These are phyloP conservation scores for Cynaeus angustus DNA, from an alignment of 2,888 invertebrate species.

Conservation along the genomic window DNA sequence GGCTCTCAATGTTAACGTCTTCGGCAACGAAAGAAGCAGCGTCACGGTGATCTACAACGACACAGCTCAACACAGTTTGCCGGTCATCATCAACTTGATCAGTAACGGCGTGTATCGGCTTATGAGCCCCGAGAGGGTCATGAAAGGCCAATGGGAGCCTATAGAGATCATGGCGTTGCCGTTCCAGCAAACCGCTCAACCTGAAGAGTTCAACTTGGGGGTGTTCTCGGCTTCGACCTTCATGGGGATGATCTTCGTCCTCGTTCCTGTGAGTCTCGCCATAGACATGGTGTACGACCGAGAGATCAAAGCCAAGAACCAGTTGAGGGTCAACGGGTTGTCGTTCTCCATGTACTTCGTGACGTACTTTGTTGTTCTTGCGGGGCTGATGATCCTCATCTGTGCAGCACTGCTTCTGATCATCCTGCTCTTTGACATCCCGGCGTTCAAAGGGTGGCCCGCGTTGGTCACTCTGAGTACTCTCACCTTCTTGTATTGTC, in stretches of 20 bases:
- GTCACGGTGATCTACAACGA: constrained; percentile 84
- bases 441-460: constrained; percentile 80
- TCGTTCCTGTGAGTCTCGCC: constrained; percentile 85
- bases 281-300: constrained; percentile 89
- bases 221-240: constrained; percentile 84
- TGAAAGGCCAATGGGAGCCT: constrained; percentile 70
- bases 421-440: constrained; percentile 81
- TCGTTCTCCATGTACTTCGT: constrained; percentile 84
- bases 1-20: constrained; percentile 77
- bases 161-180: constrained; percentile 81
- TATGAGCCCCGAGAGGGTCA: constrained; percentile 51
- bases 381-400: constrained; percentile 80
- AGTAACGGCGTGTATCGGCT: constrained; percentile 78
- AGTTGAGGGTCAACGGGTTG: constrained; percentile 86
- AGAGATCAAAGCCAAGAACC: constrained; percentile 89
- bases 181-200: constrained; percentile 83
- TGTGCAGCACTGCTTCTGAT: constrained; percentile 78
- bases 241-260: constrained; percentile 86
- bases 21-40: constrained; percentile 73
- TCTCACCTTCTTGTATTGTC: constrained; percentile 81
- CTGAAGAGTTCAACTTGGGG: constrained; percentile 82
- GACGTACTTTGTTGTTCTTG: constrained; percentile 83
- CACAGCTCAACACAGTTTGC: constrained; percentile 85
- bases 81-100: constrained; percentile 82
- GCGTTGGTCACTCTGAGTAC: constrained; percentile 80